Conservation (phyloP, 2,113 vertebrate genomes). For the Pachyramphus minor region DNA sequence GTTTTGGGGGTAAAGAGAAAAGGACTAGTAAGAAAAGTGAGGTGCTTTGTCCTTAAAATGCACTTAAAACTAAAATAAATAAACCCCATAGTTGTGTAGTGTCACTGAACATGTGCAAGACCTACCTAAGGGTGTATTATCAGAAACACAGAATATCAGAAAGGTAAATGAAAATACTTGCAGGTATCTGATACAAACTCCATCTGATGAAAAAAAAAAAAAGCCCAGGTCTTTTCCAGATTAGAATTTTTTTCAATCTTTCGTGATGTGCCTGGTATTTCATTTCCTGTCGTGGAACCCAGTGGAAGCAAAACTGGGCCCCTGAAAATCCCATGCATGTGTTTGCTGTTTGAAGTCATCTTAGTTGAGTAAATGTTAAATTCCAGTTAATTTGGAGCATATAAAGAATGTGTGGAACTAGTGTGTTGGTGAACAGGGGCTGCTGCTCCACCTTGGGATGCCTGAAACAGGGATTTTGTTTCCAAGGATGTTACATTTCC, state of each 20-base stretch:
- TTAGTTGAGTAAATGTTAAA: not conserved
- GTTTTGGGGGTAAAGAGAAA: not conserved
- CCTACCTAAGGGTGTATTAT: not conserved
- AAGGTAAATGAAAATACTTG: not conserved
- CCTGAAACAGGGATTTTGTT: not conserved
- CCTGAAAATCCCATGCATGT: not conserved
- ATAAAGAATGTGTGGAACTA: not conserved
- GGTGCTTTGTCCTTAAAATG: not conserved
- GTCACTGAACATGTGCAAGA: not conserved
- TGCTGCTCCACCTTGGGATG: not conserved
- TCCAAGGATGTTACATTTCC: not conserved
- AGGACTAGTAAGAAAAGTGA: not conserved
- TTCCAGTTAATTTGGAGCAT: not conserved
- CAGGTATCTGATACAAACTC: not conserved
- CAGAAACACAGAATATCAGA: not conserved
- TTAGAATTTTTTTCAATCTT: not conserved
- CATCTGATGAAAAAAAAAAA: not conserved
- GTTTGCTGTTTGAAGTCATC: not conserved
- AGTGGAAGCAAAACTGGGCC: not conserved
- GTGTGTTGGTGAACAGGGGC: too few relatives aligned
- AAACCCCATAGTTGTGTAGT: fast-evolving
- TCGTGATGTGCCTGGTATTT: not conserved
- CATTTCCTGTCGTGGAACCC: not conserved
- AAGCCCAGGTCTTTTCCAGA: not conserved
- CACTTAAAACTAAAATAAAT: not conserved